Percentiles rank a stretch among this genome's conserved stretches.
Conservation (phyloP, 2,113 vertebrate species). For the Anser brachyrhynchus region DNA sequence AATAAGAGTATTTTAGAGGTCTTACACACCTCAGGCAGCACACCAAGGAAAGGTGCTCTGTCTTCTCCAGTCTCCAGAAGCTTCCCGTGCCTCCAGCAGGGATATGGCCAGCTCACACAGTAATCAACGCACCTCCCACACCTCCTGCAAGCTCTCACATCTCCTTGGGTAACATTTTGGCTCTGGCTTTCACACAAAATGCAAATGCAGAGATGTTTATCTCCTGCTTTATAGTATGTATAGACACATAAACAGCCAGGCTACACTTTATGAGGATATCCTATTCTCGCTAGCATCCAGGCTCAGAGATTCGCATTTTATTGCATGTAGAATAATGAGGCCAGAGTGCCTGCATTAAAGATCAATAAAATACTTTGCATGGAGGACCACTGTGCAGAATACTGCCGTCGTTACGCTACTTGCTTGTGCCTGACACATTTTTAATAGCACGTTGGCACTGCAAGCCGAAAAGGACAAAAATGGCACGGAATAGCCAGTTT, state of each 20-base stretch:
- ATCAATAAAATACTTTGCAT: conserved; percentile 34
- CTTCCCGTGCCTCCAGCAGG: background rate
- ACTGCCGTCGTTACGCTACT: background rate
- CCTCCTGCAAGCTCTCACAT: background rate
- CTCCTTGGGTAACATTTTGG: conserved; percentile 31
- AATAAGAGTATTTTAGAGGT: background rate
- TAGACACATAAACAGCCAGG: conserved; percentile 37
- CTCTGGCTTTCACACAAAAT: conserved; percentile 10
- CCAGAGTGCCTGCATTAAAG: conserved; percentile 38
- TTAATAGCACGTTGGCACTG: background rate
- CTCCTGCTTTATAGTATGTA: conserved; percentile 39
- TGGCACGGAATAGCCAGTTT: background rate
- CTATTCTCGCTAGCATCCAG: conserved; percentile 12
- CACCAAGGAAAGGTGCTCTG: background rate
- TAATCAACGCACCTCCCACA: background rate
- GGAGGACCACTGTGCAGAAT: background rate
- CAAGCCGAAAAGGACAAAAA: background rate
- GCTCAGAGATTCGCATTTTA: conserved; percentile 24
- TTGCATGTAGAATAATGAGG: conserved; percentile 34
- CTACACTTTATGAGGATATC: conserved; percentile 22
- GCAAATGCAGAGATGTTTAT: conserved; percentile 55
- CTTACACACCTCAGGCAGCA: background rate
- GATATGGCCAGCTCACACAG: background rate
- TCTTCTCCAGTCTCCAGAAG: background rate
- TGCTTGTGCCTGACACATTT: background rate